phyloP scores from a whole-genome alignment of 2,797 vertebrate genomes.

The Distichodus sexfasciatus region DNA sequence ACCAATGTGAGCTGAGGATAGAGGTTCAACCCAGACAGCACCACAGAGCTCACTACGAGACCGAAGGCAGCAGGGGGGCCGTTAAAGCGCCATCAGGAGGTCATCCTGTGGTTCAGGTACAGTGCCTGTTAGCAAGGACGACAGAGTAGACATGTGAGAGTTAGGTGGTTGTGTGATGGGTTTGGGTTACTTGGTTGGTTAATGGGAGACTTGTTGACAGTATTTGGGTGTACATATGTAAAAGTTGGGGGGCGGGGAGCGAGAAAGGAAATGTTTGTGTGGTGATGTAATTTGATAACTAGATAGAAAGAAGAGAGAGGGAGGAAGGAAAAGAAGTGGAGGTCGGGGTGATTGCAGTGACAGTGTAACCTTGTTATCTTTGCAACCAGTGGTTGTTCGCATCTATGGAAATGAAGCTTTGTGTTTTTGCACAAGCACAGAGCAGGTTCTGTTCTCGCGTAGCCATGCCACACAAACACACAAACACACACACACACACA shows the following conservation, averaged over 20 bases:
- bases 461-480: too few relatives aligned
- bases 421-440: slow-evolving; percentile 4
- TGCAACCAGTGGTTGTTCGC: slow-evolving; percentile 24
- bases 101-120: slow-evolving; percentile 92
- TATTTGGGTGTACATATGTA: neutral
- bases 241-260: too few relatives aligned
- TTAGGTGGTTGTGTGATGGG: neutral
- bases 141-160: neutral
- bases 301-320: slow-evolving; percentile 14
- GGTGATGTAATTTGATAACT: neutral
- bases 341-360: slow-evolving; percentile 15
- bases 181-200: neutral
- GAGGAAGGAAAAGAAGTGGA: neutral
- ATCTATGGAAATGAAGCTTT: slow-evolving; percentile 58
- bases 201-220: slow-evolving; percentile 11
- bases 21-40: slow-evolving; percentile 90
- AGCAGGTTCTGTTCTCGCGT: neutral
- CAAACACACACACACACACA: too few relatives aligned
- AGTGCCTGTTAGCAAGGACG: neutral
- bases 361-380: slow-evolving; percentile 51
- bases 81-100: slow-evolving; percentile 88
- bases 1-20: slow-evolving; percentile 84
- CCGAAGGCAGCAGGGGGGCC: slow-evolving; percentile 91
- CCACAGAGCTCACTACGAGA: slow-evolving; percentile 96
- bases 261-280: neutral